phyloP scores from a whole-genome alignment of 2,888 invertebrate species.

The Prostheceraeus crozeri region DNA sequence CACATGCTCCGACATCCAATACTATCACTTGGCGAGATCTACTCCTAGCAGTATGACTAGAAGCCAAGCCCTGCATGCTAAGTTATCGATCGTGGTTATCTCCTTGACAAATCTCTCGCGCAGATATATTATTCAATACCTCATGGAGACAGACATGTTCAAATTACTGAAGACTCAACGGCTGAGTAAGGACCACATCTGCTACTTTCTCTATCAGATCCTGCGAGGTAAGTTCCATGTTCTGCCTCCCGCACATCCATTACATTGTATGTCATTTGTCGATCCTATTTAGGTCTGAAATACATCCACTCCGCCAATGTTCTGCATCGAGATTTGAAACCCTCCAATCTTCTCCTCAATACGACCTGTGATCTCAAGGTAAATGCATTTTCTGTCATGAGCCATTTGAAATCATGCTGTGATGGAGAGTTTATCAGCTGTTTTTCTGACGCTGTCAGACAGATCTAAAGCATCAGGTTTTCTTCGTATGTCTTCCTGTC shows the following conservation, averaged over 20 bases:
- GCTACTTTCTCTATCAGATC: constrained; percentile 93
- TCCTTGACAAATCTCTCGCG: background rate
- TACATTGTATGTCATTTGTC: background rate
- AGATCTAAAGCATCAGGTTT: too few species aligned
- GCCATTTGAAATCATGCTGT: too few species aligned
- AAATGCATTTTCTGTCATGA: too few species aligned
- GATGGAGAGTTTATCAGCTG: too few species aligned
- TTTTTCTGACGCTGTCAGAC: too few species aligned
- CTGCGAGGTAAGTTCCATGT: constrained; percentile 50
- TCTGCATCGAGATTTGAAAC: constrained; percentile 87
- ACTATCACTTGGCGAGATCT: too few species aligned
- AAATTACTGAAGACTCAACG: constrained; percentile 98
- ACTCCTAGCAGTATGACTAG: too few species aligned
- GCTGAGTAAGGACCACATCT: constrained; percentile 98
- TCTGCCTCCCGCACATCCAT: too few species aligned
- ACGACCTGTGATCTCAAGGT: constrained; percentile 99
- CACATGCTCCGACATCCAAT: too few species aligned
- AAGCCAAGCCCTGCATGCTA: too few species aligned
- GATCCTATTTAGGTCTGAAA: constrained; percentile 64
- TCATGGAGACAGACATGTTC: constrained; percentile 99
- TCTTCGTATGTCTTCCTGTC: too few species aligned
- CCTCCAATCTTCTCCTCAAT: constrained; percentile 92
- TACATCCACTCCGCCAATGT: constrained; percentile 99
- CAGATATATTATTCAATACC: constrained; percentile 90
- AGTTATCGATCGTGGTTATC: too few species aligned